phyloP scores from a whole-genome alignment of 92 coral and sea anemone species.

The Actinernus sp. region DNA sequence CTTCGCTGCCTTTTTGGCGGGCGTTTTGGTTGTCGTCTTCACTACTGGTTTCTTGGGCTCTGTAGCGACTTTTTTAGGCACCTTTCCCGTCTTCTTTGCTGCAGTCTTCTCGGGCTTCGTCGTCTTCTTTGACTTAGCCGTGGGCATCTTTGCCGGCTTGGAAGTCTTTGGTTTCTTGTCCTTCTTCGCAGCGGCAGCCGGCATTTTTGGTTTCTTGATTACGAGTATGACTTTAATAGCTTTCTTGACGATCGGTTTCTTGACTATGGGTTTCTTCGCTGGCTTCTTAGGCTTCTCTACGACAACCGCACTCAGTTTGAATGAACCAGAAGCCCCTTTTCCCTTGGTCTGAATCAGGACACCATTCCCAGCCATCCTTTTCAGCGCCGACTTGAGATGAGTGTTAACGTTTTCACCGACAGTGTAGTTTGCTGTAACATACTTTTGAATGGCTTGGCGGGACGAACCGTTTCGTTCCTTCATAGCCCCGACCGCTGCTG shows the following conservation, averaged over 20 bases:
- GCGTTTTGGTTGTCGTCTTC: slow-evolving; percentile 15
- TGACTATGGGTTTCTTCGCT: not conserved
- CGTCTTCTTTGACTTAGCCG: slow-evolving; percentile 1
- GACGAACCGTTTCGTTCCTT: slow-evolving; percentile 47
- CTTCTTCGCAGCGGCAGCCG: too few species aligned
- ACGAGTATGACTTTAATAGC: too few species aligned
- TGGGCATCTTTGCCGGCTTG: slow-evolving; percentile 6
- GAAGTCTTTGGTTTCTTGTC: slow-evolving; percentile 19
- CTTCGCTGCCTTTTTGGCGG: slow-evolving; percentile 26
- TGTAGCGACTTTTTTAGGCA: not conserved
- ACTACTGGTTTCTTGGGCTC: slow-evolving; percentile 6
- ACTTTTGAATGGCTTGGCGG: too few species aligned
- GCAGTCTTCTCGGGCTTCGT: slow-evolving; percentile 1
- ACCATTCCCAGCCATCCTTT: slow-evolving; percentile 4
- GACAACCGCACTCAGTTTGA: slow-evolving; percentile 3
- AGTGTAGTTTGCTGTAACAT: too few species aligned
- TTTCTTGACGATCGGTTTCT: not conserved
- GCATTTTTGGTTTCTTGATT: slow-evolving; percentile 2
- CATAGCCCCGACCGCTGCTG: slow-evolving; percentile 7
- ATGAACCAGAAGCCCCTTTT: slow-evolving; percentile 16
- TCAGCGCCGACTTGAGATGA: slow-evolving; percentile 7
- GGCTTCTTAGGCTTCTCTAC: slow-evolving; percentile 11
- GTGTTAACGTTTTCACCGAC: too few species aligned
- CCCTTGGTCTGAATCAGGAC: slow-evolving; percentile 10
- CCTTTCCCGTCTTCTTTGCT: too few species aligned